A percentile compares a stretch with the other conserved stretches of the same genome.
Conservation (phyloP, 1,140 invertebrate genomes). For the Tetramorium parvispinum region DNA sequence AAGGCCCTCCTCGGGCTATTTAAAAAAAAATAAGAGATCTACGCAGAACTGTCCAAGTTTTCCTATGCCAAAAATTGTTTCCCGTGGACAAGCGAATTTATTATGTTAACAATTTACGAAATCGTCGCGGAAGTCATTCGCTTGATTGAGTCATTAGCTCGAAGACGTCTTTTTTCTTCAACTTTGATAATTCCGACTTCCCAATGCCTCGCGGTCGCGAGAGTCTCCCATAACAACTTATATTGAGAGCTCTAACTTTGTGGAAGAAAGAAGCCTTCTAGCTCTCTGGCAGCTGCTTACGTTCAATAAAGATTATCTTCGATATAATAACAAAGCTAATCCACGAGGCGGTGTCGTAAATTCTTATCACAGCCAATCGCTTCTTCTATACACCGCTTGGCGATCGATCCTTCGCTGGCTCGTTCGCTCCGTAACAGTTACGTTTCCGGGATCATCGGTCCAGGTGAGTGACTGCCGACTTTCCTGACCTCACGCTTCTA, state of each 20-base stretch:
- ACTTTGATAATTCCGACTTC: background rate
- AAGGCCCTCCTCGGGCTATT: background rate
- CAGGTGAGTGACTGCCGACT: conserved; percentile 49
- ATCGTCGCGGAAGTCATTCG: background rate
- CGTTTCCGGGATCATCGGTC: conserved; percentile 60
- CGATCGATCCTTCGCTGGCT: background rate
- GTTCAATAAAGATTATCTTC: background rate
- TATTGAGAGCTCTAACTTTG: background rate
- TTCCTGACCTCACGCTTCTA: conserved; percentile 31
- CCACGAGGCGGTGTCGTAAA: background rate
- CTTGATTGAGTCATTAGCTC: background rate
- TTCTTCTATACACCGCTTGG: background rate
- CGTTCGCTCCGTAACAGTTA: background rate
- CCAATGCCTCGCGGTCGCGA: background rate
- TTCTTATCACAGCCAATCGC: background rate
- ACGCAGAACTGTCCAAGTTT: background rate
- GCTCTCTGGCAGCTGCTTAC: background rate
- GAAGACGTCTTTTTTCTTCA: background rate
- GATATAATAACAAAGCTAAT: background rate
- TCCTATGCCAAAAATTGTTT: background rate
- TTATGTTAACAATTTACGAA: background rate
- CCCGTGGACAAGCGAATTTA: background rate
- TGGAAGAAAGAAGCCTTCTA: background rate
- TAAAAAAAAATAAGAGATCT: background rate
- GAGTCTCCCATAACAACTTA: background rate